Percentiles rank a stretch among this genome's conserved stretches.
phyloP scores from a whole-genome alignment of 2,888 invertebrate genomes.

The Ochropacha duplaris region DNA sequence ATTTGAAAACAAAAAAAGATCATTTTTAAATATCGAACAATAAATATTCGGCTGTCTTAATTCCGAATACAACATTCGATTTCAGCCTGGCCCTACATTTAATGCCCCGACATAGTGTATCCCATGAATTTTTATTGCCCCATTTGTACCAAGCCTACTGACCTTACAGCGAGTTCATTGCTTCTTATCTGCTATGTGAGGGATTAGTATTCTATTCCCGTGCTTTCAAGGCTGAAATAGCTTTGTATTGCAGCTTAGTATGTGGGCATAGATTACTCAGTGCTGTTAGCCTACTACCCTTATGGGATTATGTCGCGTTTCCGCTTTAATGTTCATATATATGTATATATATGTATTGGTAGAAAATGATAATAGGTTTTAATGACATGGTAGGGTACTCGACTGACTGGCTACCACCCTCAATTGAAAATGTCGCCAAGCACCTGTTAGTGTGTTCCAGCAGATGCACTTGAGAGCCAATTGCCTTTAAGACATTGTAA shows the following conservation, averaged over 20 bases:
- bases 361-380: too few species aligned
- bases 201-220: conserved; percentile 6
- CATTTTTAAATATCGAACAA: too few species aligned
- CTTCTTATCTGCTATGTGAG: background rate
- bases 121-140: background rate
- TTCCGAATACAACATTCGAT: background rate
- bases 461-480: too few species aligned
- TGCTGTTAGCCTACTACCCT: background rate
- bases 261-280: background rate
- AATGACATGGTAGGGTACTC: too few species aligned
- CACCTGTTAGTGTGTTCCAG: too few species aligned
- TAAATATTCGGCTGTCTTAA: too few species aligned
- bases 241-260: background rate
- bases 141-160: conserved; percentile 1
- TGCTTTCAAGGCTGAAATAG: background rate
- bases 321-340: background rate
- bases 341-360: too few species aligned
- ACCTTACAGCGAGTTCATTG: background rate
- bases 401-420: too few species aligned
- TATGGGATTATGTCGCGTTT: background rate
- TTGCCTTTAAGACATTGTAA: too few species aligned
- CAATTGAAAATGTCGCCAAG: too few species aligned
- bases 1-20: too few species aligned
- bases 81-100: background rate
- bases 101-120: background rate